Evolutionary conservation across 23 tunicate species (phyloP).

Genomic region (Clavelina lepadiformis): DNA sequence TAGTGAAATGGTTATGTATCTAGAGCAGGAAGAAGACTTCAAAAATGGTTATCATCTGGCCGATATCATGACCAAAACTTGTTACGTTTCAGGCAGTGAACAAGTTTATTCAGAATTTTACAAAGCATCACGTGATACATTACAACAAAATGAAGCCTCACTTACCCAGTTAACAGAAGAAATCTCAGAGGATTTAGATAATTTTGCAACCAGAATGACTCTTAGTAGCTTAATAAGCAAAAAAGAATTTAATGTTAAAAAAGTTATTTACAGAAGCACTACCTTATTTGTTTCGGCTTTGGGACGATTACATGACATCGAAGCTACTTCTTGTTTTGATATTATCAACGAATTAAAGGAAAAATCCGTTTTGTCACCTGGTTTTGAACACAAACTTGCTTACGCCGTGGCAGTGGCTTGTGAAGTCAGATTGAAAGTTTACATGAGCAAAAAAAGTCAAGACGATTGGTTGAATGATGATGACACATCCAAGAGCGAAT

Average conservation of each 20-base stretch:
- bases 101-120: constrained; percentile 23
- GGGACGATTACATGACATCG: constrained; percentile 27
- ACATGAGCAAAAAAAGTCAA: constrained; percentile 31
- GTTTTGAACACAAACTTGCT: constrained; percentile 14
- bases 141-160: no score
- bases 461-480: constrained; percentile 17
- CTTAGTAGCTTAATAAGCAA: constrained; percentile 1
- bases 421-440: constrained; percentile 56
- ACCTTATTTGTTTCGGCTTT: constrained; percentile 49
- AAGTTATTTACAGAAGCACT: constrained; percentile 44
- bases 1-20: constrained; percentile 30
- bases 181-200: constrained; percentile 3
- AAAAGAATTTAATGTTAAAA: constrained; percentile 37
- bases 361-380: constrained; percentile 8
- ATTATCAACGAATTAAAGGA: constrained; percentile 22
- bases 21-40: constrained; percentile 14
- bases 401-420: constrained; percentile 73
- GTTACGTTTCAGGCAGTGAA: constrained; percentile 48
- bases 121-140: constrained; percentile 6
- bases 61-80: constrained; percentile 41
- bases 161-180: no score
- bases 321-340: constrained; percentile 33
- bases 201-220: constrained; percentile 9
- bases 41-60: constrained; percentile 51
- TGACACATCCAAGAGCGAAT: neutral